Conservation (phyloP, 2,113 vertebrate species). For the Suncus etruscus region DNA sequence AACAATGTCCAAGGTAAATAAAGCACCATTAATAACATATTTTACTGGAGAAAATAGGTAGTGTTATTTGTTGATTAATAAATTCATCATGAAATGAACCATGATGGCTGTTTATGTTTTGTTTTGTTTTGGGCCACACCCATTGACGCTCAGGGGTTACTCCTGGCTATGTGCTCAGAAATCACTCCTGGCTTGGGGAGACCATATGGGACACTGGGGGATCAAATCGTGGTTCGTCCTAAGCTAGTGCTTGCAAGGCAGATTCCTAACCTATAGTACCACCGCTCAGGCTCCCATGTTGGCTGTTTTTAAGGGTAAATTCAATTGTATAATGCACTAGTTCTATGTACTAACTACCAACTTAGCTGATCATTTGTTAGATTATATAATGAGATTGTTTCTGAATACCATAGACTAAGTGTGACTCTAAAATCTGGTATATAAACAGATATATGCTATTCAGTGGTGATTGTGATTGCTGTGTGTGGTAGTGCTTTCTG, state of each 20-base stretch:
- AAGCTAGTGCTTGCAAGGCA: too few relatives aligned
- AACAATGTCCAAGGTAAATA: too few relatives aligned
- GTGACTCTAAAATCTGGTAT: too few relatives aligned
- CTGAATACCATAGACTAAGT: neutral
- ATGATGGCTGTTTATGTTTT: neutral
- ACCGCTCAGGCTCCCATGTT: neutral
- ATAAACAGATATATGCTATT: neutral
- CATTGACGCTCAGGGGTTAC: too few relatives aligned
- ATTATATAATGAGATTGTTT: neutral
- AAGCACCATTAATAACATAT: neutral
- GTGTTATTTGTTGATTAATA: slow-evolving; percentile 16
- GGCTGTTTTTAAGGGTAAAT: neutral
- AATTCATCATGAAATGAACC: slow-evolving; percentile 15
- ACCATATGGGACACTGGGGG: too few relatives aligned
- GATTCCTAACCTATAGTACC: too few relatives aligned
- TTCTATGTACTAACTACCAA: neutral
- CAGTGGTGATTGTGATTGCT: neutral
- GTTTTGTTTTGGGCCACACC: too few relatives aligned
- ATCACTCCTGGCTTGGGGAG: too few relatives aligned
- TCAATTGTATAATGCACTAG: neutral
- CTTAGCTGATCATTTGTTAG: neutral
- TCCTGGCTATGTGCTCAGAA: too few relatives aligned
- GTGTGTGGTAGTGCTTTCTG: neutral
- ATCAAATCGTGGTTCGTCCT: too few relatives aligned
- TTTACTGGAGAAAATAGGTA: slow-evolving; percentile 35